Evolutionary conservation across 2,797 vertebrate species (phyloP), one percentile per base, ranked within the genome.

Genomic region (Limosa lapponica): DNA sequence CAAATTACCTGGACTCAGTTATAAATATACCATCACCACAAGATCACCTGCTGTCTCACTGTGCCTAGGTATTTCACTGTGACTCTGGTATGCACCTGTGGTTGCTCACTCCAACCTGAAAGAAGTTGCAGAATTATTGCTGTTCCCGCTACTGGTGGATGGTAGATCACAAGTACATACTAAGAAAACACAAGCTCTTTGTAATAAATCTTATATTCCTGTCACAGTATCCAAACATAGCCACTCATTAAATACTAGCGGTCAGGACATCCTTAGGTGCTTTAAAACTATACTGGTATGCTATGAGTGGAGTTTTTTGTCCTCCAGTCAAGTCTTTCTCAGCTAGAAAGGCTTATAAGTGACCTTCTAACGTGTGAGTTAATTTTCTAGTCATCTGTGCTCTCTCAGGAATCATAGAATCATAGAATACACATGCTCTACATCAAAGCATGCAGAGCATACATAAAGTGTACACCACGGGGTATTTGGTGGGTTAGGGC

Each of bases 71-170:
- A 30, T 69, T 62, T 46, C 66, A 41, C 3, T 2, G 6, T 82
- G 61, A 41, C 51, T 70, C 43, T 57, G 34, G 19, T 37, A 37
- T 2, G 2, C 9, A 14, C 2, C 11, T 0, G 0, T 10, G 36
- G 44, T 13, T 82, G 48, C 57, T 83, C 59, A 43, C 41, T n/a
- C 16, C 57, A 57, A 64, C 34, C 37, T 43, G 32, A 48, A 51
- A 1, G 15, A 82, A 36, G 36, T 1, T 25, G 13, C 54, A 85
- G 65, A 70, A 41, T 39, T 39, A 28, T 39, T 64, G 34, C 28
- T 55, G 55, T 28, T 81, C 39, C 61, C 44, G 3, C 39, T 82
- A 54, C 3, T 1, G 23, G 20, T 0, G 1, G 23, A 44, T 34
- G 37, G 52, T 10, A 30, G 22, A 82, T 66, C 5, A 1, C 43